Evolutionary conservation across 2,113 vertebrate genomes (phyloP).

Genomic region (Ciconia maguari): DNA sequence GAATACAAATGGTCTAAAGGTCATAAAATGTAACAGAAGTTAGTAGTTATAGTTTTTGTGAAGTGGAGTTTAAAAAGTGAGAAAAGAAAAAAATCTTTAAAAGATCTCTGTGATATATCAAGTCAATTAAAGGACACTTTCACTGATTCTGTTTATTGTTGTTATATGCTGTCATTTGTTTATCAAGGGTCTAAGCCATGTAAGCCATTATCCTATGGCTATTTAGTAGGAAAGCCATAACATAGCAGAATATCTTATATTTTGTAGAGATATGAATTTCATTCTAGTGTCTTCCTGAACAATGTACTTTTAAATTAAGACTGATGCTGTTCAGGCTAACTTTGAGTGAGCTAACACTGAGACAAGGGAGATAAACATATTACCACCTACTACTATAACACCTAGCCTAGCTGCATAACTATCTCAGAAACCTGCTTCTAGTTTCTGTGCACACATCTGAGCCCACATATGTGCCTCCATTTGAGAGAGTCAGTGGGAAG

Average conservation of each 20-base stretch:
- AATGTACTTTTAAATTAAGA: not conserved
- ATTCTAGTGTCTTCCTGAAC: not conserved
- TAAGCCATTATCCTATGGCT: not conserved
- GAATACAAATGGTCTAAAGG: not conserved
- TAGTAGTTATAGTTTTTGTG: not conserved
- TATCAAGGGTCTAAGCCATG: fast-evolving
- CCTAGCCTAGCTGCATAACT: not conserved
- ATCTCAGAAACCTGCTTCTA: not conserved
- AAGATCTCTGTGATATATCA: not conserved
- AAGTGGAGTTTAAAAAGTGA: not conserved
- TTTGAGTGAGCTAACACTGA: not conserved
- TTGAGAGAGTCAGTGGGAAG: conserved; percentile 19
- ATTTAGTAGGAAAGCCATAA: not conserved
- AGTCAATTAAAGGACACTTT: not conserved
- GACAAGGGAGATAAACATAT: not conserved
- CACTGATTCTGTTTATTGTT: not conserved
- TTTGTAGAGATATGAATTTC: not conserved
- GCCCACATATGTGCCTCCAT: conserved; percentile 19
- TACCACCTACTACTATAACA: not conserved
- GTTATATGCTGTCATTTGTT: not conserved
- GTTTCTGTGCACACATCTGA: not conserved
- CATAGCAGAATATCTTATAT: not conserved
- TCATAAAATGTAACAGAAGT: not conserved
- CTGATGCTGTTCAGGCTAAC: not conserved
- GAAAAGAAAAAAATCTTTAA: not conserved